Conservation (phyloP, 2,113 vertebrate genomes). For the Clinocottus analis region DNA sequence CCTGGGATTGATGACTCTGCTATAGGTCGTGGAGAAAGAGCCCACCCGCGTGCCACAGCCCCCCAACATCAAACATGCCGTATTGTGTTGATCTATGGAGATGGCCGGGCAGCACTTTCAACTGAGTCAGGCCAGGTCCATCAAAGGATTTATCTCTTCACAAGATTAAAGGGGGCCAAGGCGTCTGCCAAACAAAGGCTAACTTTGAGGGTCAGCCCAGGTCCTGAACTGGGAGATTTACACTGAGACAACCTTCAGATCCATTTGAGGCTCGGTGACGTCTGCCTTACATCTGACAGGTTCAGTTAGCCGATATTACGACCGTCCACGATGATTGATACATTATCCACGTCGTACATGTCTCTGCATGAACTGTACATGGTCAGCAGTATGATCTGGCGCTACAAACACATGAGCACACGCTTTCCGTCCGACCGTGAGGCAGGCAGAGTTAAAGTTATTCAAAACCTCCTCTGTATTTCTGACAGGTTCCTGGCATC, state of each 20-base stretch:
- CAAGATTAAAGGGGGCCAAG: slow-evolving; percentile 84
- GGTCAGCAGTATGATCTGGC: slow-evolving; percentile 33
- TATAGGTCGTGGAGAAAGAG: slow-evolving; percentile 56
- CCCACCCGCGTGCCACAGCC: slow-evolving; percentile 73
- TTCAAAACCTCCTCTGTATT: slow-evolving; percentile 74
- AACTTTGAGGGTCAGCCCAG: slow-evolving; percentile 73
- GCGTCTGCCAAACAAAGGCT: slow-evolving; percentile 83
- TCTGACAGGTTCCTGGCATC: slow-evolving; percentile 78
- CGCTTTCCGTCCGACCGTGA: slow-evolving; percentile 53
- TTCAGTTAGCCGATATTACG: neutral
- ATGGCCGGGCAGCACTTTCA: slow-evolving; percentile 78
- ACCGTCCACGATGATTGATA: slow-evolving; percentile 17
- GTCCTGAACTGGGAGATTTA: slow-evolving; percentile 75
- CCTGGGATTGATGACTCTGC: slow-evolving; percentile 76
- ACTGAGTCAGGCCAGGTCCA: slow-evolving; percentile 80
- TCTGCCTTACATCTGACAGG: slow-evolving; percentile 26
- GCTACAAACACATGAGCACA: slow-evolving; percentile 68
- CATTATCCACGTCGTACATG: neutral
- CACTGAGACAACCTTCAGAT: slow-evolving; percentile 47
- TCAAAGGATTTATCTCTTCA: slow-evolving; percentile 83
- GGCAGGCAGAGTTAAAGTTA: slow-evolving; percentile 62
- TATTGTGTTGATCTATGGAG: slow-evolving; percentile 83
- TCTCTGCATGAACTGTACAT: slow-evolving; percentile 14
- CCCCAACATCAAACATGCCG: slow-evolving; percentile 79
- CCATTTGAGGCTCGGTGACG: neutral